These are phyloP conservation scores for Melanotaenia parkinsoni DNA, from an alignment of 2,797 vertebrate genomes.

Conservation along the genomic window DNA sequence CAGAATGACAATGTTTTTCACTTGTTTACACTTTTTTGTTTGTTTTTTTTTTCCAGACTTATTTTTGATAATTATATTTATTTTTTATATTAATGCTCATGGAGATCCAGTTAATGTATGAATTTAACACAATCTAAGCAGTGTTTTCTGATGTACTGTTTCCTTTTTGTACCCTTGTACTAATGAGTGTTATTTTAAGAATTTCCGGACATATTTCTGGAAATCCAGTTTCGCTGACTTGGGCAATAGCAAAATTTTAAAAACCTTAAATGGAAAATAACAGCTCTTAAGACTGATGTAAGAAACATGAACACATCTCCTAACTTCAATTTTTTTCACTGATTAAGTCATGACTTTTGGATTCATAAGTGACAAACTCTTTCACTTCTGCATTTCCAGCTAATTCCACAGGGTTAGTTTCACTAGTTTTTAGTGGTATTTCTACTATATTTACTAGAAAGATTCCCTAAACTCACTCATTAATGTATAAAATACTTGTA, in stretches of 20 bases:
- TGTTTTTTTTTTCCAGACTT: neutral
- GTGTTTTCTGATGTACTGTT: neutral
- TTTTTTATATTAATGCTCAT: neutral
- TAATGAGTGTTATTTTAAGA: neutral
- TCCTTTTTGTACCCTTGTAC: neutral
- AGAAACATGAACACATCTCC: neutral
- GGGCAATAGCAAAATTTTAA: neutral
- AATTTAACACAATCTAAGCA: neutral
- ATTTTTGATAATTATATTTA: neutral
- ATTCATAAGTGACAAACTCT: neutral
- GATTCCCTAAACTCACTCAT: neutral
- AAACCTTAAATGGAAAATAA: neutral
- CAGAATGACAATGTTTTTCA: neutral
- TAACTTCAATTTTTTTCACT: neutral
- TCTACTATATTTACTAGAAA: neutral
- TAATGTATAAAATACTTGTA: neutral
- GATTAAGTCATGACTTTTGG: neutral
- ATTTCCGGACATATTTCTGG: neutral
- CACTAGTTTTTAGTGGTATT: neutral
- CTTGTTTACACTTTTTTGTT: neutral
- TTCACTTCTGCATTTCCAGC: slow-evolving; percentile 16
- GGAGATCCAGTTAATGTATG: neutral
- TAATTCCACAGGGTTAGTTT: neutral
- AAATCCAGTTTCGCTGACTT: neutral
- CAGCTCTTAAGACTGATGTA: neutral